These are phyloP conservation scores for Pipistrellus kuhlii DNA, from an alignment of 2,797 vertebrate species.

Conservation along the genomic window DNA sequence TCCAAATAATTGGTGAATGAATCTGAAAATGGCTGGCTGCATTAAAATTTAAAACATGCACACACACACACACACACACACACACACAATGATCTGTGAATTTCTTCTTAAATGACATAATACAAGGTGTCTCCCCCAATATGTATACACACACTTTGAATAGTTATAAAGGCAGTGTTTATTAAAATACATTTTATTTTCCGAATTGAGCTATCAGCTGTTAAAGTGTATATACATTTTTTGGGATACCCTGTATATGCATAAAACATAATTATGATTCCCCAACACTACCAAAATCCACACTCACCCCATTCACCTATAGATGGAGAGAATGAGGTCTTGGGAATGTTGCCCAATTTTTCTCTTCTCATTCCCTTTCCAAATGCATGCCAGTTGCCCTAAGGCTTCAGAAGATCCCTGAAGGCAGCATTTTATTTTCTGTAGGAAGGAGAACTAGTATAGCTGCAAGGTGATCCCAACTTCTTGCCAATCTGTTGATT, in stretches of 20 bases:
- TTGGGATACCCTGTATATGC: background rate
- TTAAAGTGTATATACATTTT: too few relatives aligned
- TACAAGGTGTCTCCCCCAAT: too few relatives aligned
- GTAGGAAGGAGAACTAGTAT: constrained; percentile 49
- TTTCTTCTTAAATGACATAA: background rate
- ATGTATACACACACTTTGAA: too few relatives aligned
- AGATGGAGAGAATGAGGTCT: background rate
- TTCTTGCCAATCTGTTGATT: constrained; percentile 57
- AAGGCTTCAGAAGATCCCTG: constrained; percentile 49
- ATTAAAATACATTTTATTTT: too few relatives aligned
- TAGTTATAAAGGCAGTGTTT: too few relatives aligned
- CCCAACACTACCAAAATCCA: background rate
- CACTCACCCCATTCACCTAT: background rate
- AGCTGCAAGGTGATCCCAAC: constrained; percentile 1
- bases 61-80: too few relatives aligned
- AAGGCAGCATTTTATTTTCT: constrained; percentile 40
- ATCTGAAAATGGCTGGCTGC: constrained; percentile 46
- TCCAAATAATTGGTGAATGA: constrained; percentile 10
- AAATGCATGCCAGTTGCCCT: constrained; percentile 48
- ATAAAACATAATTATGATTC: constrained; percentile 33
- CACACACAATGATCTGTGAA: background rate
- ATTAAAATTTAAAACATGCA: background rate
- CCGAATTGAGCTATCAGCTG: too few relatives aligned
- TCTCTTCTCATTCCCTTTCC: constrained; percentile 33
- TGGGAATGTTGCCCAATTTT: constrained; percentile 9